Conservation (phyloP, 2,113 vertebrate genomes). For the Phylloscopus whistleri region DNA sequence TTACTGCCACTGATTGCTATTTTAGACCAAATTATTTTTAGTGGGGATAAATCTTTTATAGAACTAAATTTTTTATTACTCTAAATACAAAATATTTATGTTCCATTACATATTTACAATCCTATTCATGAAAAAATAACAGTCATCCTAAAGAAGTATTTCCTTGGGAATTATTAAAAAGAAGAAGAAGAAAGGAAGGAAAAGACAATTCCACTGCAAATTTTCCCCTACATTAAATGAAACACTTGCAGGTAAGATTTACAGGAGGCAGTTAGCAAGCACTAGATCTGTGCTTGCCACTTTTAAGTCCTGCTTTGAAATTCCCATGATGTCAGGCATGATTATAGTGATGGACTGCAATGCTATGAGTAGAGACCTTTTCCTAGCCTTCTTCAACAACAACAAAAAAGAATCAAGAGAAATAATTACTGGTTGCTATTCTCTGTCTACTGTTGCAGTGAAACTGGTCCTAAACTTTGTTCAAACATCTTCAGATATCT, state of each 20-base stretch:
- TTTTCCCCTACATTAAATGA: not conserved
- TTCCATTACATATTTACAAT: conserved; percentile 57
- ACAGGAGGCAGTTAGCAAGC: not conserved
- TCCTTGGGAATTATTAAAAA: conserved; percentile 37
- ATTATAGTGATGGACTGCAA: not conserved
- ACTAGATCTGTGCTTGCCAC: not conserved
- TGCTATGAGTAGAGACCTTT: not conserved
- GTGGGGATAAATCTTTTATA: conserved; percentile 46
- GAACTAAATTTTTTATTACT: conserved; percentile 59
- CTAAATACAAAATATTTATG: conserved; percentile 64
- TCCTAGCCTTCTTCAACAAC: not conserved
- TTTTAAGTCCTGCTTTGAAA: conserved; percentile 1
- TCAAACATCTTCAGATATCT: not conserved
- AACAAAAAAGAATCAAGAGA: not conserved
- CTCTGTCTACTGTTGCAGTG: not conserved
- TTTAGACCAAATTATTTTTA: conserved; percentile 54
- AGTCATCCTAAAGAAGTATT: conserved; percentile 40
- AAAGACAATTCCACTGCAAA: not conserved
- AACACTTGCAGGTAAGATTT: not conserved
- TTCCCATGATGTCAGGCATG: not conserved
- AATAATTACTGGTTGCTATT: not conserved
- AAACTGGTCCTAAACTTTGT: not conserved
- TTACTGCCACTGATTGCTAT: not conserved
- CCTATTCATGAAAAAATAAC: conserved; percentile 54
- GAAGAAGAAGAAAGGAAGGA: not conserved